These are phyloP conservation scores for Emys orbicularis DNA, from an alignment of 2,797 vertebrate species.

Conservation along the genomic window DNA sequence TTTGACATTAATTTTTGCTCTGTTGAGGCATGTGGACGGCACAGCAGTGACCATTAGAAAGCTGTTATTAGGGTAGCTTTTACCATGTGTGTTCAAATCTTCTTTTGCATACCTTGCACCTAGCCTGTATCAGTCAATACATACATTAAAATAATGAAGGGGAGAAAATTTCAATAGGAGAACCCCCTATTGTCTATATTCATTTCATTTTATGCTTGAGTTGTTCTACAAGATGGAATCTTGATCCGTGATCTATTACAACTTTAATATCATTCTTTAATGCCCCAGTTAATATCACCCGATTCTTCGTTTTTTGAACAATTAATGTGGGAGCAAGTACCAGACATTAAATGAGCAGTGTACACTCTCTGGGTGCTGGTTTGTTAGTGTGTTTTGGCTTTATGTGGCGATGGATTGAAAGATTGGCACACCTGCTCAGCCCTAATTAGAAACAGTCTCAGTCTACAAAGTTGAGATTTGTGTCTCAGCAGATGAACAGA, in stretches of 20 bases:
- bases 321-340: background rate
- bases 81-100: background rate
- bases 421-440: background rate
- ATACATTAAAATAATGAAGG: background rate
- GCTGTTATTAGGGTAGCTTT: background rate
- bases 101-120: background rate
- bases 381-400: accelerated
- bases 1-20: background rate
- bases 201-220: background rate
- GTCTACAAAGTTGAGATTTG: background rate
- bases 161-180: background rate
- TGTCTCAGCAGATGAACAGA: background rate
- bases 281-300: background rate
- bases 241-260: background rate
- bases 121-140: background rate
- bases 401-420: accelerated
- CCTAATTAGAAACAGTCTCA: background rate
- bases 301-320: background rate
- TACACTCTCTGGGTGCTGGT: accelerated
- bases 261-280: too few relatives aligned
- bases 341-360: background rate
- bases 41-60: background rate
- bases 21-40: background rate
- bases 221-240: background rate
- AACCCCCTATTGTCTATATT: background rate